phyloP scores from a whole-genome alignment of 2,797 vertebrate genomes.

The Lepilemur septentrionalis region DNA sequence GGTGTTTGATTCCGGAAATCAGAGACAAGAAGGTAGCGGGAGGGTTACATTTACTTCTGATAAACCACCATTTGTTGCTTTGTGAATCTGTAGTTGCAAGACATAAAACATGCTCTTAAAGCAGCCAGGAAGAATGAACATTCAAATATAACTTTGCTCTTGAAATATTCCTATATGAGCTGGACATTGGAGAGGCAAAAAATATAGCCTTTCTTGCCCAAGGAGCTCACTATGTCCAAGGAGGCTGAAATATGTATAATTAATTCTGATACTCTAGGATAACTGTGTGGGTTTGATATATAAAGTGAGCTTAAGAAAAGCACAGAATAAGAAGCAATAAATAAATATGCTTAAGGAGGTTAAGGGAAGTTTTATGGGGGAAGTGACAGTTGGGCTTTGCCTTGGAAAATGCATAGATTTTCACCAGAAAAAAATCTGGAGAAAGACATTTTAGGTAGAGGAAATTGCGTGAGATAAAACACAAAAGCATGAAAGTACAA shows the following conservation, averaged over 20 bases:
- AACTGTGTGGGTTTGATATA: background rate
- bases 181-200: background rate
- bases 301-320: constrained; percentile 2
- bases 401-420: background rate
- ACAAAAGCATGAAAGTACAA: background rate
- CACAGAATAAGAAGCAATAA: background rate
- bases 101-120: background rate
- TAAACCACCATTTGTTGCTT: background rate
- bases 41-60: background rate
- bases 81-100: background rate
- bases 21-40: background rate
- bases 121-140: background rate
- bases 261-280: background rate
- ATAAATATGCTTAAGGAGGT: background rate
- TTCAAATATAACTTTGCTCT: background rate
- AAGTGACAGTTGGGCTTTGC: background rate
- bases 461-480: background rate
- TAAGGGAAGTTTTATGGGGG: background rate
- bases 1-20: background rate
- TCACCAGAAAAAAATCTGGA: background rate
- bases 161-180: background rate
- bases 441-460: background rate
- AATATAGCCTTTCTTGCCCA: background rate
- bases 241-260: background rate
- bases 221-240: background rate